These are phyloP conservation scores for Hydrolagus colliei DNA, from an alignment of 2,797 vertebrate genomes.

Conservation along the genomic window DNA sequence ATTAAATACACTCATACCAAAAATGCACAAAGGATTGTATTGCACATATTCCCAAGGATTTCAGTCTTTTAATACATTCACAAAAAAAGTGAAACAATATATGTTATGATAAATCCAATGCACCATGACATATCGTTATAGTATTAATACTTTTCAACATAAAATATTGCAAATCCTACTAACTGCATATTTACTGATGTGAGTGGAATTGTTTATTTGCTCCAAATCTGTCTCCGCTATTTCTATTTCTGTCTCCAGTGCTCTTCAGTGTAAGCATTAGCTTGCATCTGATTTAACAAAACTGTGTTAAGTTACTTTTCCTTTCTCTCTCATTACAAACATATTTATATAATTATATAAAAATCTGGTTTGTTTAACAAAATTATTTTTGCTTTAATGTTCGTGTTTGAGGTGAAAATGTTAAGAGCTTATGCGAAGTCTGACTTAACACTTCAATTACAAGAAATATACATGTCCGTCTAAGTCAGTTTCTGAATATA, in stretches of 20 bases:
- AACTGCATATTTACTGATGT: neutral
- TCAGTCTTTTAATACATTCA: neutral
- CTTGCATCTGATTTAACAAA: slow-evolving; percentile 22
- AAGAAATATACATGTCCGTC: neutral
- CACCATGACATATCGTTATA: neutral
- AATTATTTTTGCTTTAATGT: neutral
- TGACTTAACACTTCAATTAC: neutral
- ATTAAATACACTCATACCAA: neutral
- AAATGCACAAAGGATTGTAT: neutral
- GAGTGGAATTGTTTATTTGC: neutral
- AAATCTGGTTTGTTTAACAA: neutral
- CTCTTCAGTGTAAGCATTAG: neutral
- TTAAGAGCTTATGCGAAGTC: neutral
- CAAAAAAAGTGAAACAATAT: neutral
- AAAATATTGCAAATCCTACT: slow-evolving; percentile 21
- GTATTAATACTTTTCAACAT: neutral
- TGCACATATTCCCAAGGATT: slow-evolving; percentile 7
- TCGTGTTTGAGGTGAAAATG: neutral
- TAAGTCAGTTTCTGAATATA: slow-evolving; percentile 6
- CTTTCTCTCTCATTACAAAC: neutral
- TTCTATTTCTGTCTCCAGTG: neutral
- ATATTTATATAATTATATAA: neutral
- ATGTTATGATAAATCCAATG: neutral
- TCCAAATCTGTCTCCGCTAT: neutral
- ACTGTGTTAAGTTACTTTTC: neutral